These are phyloP conservation scores for Pecten maximus DNA, from an alignment of 2,888 invertebrate genomes.

Conservation along the genomic window DNA sequence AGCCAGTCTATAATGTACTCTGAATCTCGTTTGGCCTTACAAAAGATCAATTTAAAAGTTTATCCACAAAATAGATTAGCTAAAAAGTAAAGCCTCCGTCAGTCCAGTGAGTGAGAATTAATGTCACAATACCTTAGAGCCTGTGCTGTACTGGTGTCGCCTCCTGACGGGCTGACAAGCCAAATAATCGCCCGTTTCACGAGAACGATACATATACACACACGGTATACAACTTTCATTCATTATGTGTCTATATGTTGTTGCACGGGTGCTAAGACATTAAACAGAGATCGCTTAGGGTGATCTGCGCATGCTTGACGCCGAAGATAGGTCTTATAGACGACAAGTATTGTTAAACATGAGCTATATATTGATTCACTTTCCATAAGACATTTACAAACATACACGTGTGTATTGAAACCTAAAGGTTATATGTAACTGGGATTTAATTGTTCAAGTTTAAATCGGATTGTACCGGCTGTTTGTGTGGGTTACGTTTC, in stretches of 20 bases:
- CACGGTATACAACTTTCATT: not conserved
- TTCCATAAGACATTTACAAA: conserved; percentile 20
- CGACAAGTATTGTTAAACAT: conserved; percentile 27
- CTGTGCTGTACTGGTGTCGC: not conserved
- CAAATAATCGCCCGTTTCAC: not conserved
- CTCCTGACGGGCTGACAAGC: not conserved
- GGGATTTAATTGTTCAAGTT: not conserved
- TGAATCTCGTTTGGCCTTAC: not conserved
- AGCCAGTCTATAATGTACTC: not conserved
- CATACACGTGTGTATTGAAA: not conserved
- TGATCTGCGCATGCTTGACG: conserved; percentile 29
- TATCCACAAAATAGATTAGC: not conserved
- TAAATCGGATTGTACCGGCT: not conserved
- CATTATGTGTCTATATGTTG: not conserved
- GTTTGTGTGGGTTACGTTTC: not conserved
- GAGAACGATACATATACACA: not conserved
- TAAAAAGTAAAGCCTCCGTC: not conserved
- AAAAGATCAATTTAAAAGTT: conserved; percentile 21
- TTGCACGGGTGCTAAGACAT: not conserved
- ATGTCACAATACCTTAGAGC: not conserved
- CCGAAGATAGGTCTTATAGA: conserved; percentile 27
- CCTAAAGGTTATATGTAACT: not conserved
- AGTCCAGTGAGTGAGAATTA: not conserved
- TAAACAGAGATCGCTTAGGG: not conserved
- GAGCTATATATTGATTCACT: conserved; percentile 11